Conservation (phyloP, 1,140 invertebrate species). For the Micrasema longulum region DNA sequence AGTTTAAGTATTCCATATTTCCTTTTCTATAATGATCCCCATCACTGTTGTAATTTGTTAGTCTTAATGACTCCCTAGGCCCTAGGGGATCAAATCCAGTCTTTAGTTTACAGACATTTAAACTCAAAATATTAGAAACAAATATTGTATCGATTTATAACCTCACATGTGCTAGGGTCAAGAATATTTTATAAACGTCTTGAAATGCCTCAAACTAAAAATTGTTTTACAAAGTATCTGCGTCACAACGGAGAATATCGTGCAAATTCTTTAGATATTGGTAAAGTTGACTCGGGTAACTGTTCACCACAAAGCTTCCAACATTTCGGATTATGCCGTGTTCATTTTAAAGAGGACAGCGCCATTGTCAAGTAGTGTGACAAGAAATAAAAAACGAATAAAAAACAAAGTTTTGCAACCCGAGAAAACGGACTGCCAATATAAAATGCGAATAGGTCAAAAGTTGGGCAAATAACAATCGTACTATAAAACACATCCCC, state of each 20-base stretch:
- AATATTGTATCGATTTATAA: too few species aligned
- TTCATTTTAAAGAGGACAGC: slow-evolving; percentile 17
- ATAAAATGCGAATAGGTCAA: slow-evolving; percentile 6
- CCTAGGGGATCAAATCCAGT: too few species aligned
- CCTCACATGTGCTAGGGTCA: too few species aligned
- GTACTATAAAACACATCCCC: neutral
- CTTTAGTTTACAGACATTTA: too few species aligned
- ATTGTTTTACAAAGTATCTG: slow-evolving; percentile 27
- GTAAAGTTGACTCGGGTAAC: slow-evolving; percentile 43
- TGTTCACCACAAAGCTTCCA: slow-evolving; percentile 27
- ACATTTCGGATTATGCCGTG: slow-evolving; percentile 7
- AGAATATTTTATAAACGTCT: too few species aligned
- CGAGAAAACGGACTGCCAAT: neutral
- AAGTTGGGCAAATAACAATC: neutral
- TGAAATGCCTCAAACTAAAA: slow-evolving; percentile 2
- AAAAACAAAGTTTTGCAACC: neutral
- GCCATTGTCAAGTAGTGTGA: neutral
- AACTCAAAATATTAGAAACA: too few species aligned
- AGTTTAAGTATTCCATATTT: too few species aligned
- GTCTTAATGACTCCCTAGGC: too few species aligned
- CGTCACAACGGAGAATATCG: slow-evolving; percentile 43
- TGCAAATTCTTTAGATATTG: slow-evolving; percentile 54
- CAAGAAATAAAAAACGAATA: neutral
- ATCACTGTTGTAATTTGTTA: too few species aligned
- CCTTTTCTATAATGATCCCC: too few species aligned